These are phyloP conservation scores for Hyaena hyaena DNA, from an alignment of 2,113 vertebrate genomes.

Conservation along the genomic window DNA sequence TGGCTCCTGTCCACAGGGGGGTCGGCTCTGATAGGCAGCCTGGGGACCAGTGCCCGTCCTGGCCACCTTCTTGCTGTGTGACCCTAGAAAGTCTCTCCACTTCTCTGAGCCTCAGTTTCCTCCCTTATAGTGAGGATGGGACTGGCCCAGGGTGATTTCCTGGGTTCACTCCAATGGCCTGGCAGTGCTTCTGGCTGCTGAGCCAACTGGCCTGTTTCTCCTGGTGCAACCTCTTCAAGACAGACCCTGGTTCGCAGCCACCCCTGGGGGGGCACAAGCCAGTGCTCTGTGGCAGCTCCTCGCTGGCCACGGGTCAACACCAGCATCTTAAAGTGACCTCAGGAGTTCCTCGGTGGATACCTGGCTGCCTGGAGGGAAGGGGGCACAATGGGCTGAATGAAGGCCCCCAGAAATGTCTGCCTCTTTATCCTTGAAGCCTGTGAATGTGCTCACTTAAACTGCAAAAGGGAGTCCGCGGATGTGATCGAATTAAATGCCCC, in stretches of 20 bases:
- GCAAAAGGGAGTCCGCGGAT: not conserved
- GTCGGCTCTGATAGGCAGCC: not conserved
- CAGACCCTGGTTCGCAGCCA: not conserved
- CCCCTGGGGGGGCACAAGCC: not conserved
- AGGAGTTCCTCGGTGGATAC: not conserved
- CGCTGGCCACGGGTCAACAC: not conserved
- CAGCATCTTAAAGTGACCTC: not conserved
- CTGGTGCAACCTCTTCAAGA: not conserved
- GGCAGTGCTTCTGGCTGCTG: not conserved
- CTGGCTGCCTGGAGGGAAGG: not conserved
- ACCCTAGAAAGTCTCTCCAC: not conserved
- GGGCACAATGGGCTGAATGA: not conserved
- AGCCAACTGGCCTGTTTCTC: not conserved
- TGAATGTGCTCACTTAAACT: not conserved
- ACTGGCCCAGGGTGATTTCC: accelerated
- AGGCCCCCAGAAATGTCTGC: not conserved
- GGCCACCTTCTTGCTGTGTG: not conserved
- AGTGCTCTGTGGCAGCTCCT: not conserved
- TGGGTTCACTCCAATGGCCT: not conserved
- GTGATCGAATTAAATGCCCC: not conserved
- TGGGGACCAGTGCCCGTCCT: not conserved
- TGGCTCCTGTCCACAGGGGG: not conserved
- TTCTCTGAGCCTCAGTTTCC: not conserved
- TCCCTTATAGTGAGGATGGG: not conserved
- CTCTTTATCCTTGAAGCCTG: not conserved